Percentiles rank a stretch among this genome's conserved stretches.
phyloP scores from a whole-genome alignment of 2,797 vertebrate genomes.

The Pelochelys cantorii region DNA sequence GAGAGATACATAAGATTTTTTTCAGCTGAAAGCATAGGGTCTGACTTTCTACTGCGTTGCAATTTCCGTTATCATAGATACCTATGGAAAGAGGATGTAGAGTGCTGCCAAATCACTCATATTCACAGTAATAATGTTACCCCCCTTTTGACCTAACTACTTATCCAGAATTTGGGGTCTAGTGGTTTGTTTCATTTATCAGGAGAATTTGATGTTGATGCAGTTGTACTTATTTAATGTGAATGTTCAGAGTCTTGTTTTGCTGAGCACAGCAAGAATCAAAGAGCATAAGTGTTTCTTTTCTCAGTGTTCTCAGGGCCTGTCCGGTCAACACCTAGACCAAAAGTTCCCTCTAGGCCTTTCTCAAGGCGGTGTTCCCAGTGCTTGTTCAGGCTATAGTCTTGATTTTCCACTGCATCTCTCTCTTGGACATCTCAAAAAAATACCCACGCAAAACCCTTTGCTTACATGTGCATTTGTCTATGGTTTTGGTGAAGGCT shows the following conservation, averaged over 20 bases:
- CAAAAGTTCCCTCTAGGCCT: background rate
- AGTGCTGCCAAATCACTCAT: background rate
- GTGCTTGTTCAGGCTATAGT: background rate
- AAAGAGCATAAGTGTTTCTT: background rate
- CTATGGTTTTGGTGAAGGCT: background rate
- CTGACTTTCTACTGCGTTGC: background rate
- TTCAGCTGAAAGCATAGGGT: background rate
- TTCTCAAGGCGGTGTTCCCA: background rate
- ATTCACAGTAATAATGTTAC: background rate
- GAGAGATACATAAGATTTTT: background rate
- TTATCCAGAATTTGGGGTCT: background rate
- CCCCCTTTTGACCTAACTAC: background rate
- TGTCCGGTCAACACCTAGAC: background rate
- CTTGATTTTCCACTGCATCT: background rate
- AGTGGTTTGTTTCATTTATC: background rate
- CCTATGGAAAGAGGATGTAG: background rate
- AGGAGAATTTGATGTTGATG: background rate
- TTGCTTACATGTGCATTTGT: background rate
- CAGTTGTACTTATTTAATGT: background rate
- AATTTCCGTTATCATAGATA: background rate
- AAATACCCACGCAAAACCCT: background rate
- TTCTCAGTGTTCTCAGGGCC: background rate
- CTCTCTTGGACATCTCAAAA: background rate
- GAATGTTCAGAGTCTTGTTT: background rate
- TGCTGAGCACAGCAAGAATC: background rate